phyloP scores from a whole-genome alignment of 2,888 invertebrate genomes.

The Mechanitis mazaeus region DNA sequence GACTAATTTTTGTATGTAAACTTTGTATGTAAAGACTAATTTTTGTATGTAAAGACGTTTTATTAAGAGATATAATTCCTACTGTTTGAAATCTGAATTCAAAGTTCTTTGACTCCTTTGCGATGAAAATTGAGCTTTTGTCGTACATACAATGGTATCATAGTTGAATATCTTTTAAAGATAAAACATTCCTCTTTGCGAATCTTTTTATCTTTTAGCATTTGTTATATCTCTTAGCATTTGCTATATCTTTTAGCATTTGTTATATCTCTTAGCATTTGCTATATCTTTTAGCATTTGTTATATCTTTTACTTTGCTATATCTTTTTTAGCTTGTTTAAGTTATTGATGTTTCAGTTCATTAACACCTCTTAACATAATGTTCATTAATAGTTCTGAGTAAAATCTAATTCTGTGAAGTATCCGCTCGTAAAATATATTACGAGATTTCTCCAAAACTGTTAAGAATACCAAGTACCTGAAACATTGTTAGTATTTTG shows the following conservation, averaged over 20 bases:
- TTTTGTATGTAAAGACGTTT: no score
- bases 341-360: conserved; percentile 2
- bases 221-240: neutral
- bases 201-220: neutral
- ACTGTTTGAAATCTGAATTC: conserved; percentile 11
- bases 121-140: conserved; percentile 19
- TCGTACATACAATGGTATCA: neutral
- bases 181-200: no score
- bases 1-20: no score
- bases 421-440: conserved; percentile 30
- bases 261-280: neutral
- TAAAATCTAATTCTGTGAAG: conserved; percentile 22
- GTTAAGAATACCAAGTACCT: neutral
- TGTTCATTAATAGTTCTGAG: conserved; percentile 22
- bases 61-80: neutral
- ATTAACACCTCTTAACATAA: conserved; percentile 2
- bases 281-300: neutral
- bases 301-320: neutral
- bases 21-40: neutral
- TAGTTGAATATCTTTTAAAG: no score
- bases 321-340: neutral
- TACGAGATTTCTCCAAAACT: conserved; percentile 20
- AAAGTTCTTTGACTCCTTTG: conserved; percentile 15
- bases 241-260: neutral
- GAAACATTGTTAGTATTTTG: no score